Base-by-base conservation (phyloP, 2,888 invertebrate species). In the Phlogophora meticulosa region DNA sequence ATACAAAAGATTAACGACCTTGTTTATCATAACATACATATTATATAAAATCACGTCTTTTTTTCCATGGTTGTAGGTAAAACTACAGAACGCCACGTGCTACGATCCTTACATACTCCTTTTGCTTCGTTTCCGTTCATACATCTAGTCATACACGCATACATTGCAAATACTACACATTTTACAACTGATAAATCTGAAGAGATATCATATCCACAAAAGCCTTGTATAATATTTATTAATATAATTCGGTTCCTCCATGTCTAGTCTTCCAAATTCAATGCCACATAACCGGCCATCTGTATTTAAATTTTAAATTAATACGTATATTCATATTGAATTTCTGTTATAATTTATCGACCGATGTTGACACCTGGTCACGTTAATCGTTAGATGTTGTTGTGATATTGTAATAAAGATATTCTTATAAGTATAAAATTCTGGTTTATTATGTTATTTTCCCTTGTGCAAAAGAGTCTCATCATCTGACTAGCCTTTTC, bases 261-360 rank as follows among this genome's bases (percentile, higher is more conserved):
- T 58, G 87, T 87, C 87, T 87, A 62, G 85, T 83, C 82, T 82
- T 75, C 55, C 59, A 42, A 48, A 70, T 52, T 81, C 82, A 81
- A 83, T 81, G 77, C 34, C 72, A 51, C 34, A 67, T 63, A 52
- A 68, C 38, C 20, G 48, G 11, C 59, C 55, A 58, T 57, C 61
- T 17, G 15, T 76, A 79, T 82, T 82, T 80, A 78, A 80, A 82
- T 74, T 82, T 78, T 40, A 76, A 83, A 83, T 83, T 65, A 73
- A 71, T 59, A 71, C 64, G 43, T 63, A 53, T 40, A 80, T 81
- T 74, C 57, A 74, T 82, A 76, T 69, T 76, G 67, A 62, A 75
- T 66, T 65, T 62, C 24, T n/a, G 56, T 79, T 67, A 75, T n/a
- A n/a, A n/a, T 76, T 82, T 81, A 83, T 83, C 22, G 58, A 17